These are phyloP conservation scores for Drosophila mercatorum DNA, from an alignment of 2,888 invertebrate genomes.

Conservation along the genomic window DNA sequence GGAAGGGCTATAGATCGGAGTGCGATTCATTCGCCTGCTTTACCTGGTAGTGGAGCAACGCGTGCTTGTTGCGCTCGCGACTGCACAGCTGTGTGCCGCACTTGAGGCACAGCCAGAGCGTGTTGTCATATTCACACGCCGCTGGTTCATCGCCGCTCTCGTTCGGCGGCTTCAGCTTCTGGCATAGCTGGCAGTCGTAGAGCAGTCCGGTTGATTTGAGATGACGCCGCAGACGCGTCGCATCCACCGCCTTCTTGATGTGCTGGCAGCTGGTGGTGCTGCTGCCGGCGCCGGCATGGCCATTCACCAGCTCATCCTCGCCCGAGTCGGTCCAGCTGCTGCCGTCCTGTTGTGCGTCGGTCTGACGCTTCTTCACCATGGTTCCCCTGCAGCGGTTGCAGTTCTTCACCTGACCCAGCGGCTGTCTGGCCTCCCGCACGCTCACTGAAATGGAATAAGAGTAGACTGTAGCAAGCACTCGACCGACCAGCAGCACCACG, in stretches of 20 bases:
- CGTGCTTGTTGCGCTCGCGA: constrained; percentile 88
- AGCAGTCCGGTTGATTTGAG: constrained; percentile 86
- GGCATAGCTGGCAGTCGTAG: constrained; percentile 87
- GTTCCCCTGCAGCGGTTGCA: constrained; percentile 28
- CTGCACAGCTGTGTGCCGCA: constrained; percentile 93
- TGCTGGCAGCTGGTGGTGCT: constrained; percentile 86
- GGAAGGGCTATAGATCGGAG: not conserved
- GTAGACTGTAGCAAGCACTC: constrained; percentile 2
- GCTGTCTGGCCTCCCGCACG: constrained; percentile 27
- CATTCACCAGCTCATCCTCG: constrained; percentile 87
- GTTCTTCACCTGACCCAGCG: constrained; percentile 41
- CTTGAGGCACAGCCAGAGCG: constrained; percentile 92
- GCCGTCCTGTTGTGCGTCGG: constrained; percentile 88
- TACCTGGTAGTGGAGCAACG: constrained; percentile 89
- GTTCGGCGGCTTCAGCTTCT: constrained; percentile 82
- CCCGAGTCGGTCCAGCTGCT: constrained; percentile 90
- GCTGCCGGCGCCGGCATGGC: constrained; percentile 35
- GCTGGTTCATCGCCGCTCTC: constrained; percentile 74
- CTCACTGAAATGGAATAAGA: constrained; percentile 35
- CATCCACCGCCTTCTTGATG: constrained; percentile 89
- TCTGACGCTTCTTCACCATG: constrained; percentile 91
- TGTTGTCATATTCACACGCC: constrained; percentile 85
- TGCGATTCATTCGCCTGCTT: not conserved
- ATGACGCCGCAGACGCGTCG: constrained; percentile 87
- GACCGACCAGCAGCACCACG: not conserved